Conservation (phyloP, 2,797 vertebrate species). For the Channa striata region DNA sequence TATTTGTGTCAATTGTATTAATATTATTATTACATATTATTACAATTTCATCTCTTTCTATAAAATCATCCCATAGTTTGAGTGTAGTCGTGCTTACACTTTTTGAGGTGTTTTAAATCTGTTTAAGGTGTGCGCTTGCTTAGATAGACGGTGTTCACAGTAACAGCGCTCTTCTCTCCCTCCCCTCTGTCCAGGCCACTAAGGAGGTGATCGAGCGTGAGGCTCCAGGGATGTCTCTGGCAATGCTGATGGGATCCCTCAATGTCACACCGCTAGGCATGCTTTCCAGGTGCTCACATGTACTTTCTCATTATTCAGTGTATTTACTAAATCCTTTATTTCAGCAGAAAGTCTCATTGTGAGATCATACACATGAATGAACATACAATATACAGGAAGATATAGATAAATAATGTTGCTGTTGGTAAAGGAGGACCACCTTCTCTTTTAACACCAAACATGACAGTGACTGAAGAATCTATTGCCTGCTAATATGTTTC, state of each 20-base stretch:
- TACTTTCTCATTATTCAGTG: not conserved
- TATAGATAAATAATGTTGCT: not conserved
- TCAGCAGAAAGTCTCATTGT: no score
- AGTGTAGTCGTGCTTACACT: no score
- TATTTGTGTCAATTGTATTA: not conserved
- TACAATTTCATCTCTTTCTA: not conserved
- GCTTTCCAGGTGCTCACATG: slow-evolving; percentile 90
- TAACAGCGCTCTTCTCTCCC: slow-evolving; percentile 16
- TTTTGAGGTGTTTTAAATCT: not conserved
- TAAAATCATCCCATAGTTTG: not conserved
- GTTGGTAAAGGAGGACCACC: slow-evolving; percentile 5
- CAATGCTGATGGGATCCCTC: slow-evolving; percentile 99
- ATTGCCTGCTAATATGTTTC: not conserved
- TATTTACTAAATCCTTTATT: not conserved
- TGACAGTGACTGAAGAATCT: not conserved
- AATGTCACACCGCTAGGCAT: slow-evolving; percentile 98
- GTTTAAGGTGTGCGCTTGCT: slow-evolving; percentile 2
- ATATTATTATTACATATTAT: not conserved
- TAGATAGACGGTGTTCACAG: slow-evolving; percentile 19
- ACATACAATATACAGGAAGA: no score
- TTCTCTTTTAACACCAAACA: not conserved
- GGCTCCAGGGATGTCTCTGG: slow-evolving; percentile 98
- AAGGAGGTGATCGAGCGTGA: slow-evolving; percentile 99
- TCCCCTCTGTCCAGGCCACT: slow-evolving; percentile 90
- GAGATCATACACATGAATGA: no score